Evolutionary conservation across 2,797 vertebrate species (phyloP).

Genomic region (Toxotes lorentzi): DNA sequence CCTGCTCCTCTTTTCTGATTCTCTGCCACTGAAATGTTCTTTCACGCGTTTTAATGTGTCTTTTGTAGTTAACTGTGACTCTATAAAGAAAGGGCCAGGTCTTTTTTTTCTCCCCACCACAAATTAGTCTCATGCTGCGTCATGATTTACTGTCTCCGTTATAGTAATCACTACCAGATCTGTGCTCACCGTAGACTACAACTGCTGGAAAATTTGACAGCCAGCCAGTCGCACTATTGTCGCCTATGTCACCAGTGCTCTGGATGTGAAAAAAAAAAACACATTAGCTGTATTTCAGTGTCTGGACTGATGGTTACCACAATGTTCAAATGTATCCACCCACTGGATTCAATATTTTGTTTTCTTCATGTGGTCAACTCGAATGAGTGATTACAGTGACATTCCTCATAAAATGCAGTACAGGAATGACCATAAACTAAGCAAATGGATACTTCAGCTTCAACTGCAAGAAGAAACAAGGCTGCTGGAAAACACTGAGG

Average conservation of each 20-base stretch:
- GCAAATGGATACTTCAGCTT: conserved; percentile 38
- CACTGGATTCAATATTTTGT: conserved; percentile 50
- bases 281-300: conserved; percentile 40
- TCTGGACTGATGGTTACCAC: conserved; percentile 50
- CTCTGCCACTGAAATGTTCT: conserved; percentile 54
- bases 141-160: conserved; percentile 87
- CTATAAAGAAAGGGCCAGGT: conserved; percentile 78
- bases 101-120: conserved; percentile 74
- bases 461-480: conserved; percentile 28
- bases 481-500: conserved; percentile 42
- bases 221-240: conserved; percentile 75
- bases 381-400: conserved; percentile 41
- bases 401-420: conserved; percentile 49
- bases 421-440: conserved; percentile 49
- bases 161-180: conserved; percentile 87
- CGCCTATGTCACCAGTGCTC: conserved; percentile 67
- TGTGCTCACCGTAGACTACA: conserved; percentile 64
- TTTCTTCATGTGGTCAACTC: conserved; percentile 53
- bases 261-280: conserved; percentile 34
- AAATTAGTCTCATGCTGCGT: conserved; percentile 86
- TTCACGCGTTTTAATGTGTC: conserved; percentile 73
- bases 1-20: conserved; percentile 40
- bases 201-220: conserved; percentile 81
- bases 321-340: conserved; percentile 48
- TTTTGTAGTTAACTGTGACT: conserved; percentile 81